A percentile compares a stretch with the other conserved stretches of the same genome.
Evolutionary conservation across 2,888 invertebrate species (phyloP).

Genomic region (Cryptus armator): DNA sequence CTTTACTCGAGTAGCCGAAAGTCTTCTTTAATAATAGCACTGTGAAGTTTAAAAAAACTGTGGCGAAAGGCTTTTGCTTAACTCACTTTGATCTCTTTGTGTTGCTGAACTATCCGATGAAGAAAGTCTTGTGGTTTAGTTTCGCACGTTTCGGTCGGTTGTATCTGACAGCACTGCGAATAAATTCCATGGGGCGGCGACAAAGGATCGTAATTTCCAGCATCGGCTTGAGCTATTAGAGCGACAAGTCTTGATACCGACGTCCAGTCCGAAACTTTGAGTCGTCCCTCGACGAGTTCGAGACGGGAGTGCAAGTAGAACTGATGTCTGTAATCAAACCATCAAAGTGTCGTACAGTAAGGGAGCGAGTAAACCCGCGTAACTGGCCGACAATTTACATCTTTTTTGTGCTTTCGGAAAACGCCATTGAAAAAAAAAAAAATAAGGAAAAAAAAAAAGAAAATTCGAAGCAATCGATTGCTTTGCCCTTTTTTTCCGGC

Average conservation of each 20-base stretch:
- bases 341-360: conserved; percentile 33
- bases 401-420: not conserved
- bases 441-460: not conserved
- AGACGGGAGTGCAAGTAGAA: conserved; percentile 94
- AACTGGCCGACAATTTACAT: conserved; percentile 52
- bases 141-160: conserved; percentile 86
- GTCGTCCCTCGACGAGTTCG: conserved; percentile 91
- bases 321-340: conserved; percentile 88
- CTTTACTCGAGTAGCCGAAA: too few species aligned
- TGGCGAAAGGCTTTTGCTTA: not conserved
- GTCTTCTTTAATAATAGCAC: too few species aligned
- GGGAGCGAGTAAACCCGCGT: conserved; percentile 46
- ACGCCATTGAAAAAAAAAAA: not conserved
- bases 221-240: conserved; percentile 90
- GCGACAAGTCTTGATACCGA: conserved; percentile 91
- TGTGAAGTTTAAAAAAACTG: too few species aligned
- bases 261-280: conserved; percentile 90
- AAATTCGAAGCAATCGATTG: not conserved
- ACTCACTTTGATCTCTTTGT: conserved; percentile 86
- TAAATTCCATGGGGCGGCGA: conserved; percentile 88
- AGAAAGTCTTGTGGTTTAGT: conserved; percentile 88
- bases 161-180: conserved; percentile 88
- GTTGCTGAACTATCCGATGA: conserved; percentile 88
- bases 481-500: not conserved
- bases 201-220: conserved; percentile 89